These are phyloP conservation scores for Porites cylindrica DNA, from an alignment of 92 coral and sea anemone genomes.

Conservation along the genomic window DNA sequence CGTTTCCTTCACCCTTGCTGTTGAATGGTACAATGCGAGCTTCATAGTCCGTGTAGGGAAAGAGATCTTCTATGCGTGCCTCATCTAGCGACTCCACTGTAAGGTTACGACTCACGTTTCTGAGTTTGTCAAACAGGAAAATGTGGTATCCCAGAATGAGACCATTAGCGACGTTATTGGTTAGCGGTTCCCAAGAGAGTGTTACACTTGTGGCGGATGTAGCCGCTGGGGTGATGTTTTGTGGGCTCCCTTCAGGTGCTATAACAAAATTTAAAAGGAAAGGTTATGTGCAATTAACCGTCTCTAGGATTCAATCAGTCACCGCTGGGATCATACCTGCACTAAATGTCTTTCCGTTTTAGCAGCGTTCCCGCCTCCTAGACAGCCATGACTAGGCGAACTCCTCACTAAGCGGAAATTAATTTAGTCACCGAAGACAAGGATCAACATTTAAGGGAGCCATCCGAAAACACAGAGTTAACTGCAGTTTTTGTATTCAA, in stretches of 20 bases:
- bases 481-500: too few relatives aligned
- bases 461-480: too few relatives aligned
- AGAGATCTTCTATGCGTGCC: constrained; percentile 47
- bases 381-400: too few relatives aligned
- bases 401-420: too few relatives aligned
- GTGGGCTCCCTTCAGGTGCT: constrained; percentile 67
- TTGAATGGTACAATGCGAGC: constrained; percentile 73
- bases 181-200: constrained; percentile 66
- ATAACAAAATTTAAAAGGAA: not conserved
- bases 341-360: too few relatives aligned
- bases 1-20: constrained; percentile 75
- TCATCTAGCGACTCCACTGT: constrained; percentile 64
- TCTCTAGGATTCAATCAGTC: not conserved
- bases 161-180: constrained; percentile 56
- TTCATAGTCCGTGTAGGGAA: constrained; percentile 84
- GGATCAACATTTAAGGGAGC: too few relatives aligned
- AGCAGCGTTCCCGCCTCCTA: too few relatives aligned
- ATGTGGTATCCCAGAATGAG: constrained; percentile 76
- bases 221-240: constrained; percentile 43
- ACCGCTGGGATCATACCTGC: too few relatives aligned
- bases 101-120: constrained; percentile 51
- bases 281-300: not conserved
- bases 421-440: too few relatives aligned
- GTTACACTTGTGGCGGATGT: constrained; percentile 33
- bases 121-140: constrained; percentile 57